These are phyloP conservation scores for Disparrhopalites patrizii DNA, from an alignment of 2,888 invertebrate species.

Conservation along the genomic window DNA sequence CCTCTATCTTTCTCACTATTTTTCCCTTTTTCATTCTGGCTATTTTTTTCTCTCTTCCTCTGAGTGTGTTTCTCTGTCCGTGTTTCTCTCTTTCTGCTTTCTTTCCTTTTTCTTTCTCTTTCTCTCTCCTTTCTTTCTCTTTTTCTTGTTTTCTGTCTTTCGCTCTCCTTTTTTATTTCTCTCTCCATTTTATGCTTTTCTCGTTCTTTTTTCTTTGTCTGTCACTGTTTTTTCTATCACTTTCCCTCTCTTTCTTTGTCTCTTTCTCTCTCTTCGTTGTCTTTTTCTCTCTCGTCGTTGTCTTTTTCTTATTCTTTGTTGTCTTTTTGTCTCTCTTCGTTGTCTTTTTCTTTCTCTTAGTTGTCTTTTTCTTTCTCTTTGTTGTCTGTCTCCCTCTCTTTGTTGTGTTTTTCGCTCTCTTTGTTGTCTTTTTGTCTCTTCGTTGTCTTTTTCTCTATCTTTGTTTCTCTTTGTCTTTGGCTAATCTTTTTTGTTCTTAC, in stretches of 20 bases:
- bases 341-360: too few species aligned
- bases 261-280: background rate
- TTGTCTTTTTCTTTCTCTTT: too few species aligned
- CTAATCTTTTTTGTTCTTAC: too few species aligned
- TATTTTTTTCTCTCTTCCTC: too few species aligned
- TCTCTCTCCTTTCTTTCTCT: background rate
- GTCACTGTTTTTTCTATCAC: background rate
- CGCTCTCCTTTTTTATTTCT: background rate
- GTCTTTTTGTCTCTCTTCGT: too few species aligned
- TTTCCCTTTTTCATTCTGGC: too few species aligned
- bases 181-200: background rate
- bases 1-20: too few species aligned
- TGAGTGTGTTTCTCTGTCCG: too few species aligned
- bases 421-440: background rate
- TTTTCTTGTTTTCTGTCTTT: background rate
- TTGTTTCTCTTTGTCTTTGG: constrained; percentile 3
- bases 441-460: background rate
- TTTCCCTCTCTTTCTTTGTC: background rate
- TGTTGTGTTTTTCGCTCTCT: background rate
- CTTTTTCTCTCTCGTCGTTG: too few species aligned
- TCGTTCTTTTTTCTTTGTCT: background rate
- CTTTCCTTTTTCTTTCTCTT: constrained; percentile 11
- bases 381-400: too few species aligned
- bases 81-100: too few species aligned
- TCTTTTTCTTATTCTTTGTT: too few species aligned